phyloP scores from a whole-genome alignment of 1,140 invertebrate genomes.

The Ylistrum balloti region DNA sequence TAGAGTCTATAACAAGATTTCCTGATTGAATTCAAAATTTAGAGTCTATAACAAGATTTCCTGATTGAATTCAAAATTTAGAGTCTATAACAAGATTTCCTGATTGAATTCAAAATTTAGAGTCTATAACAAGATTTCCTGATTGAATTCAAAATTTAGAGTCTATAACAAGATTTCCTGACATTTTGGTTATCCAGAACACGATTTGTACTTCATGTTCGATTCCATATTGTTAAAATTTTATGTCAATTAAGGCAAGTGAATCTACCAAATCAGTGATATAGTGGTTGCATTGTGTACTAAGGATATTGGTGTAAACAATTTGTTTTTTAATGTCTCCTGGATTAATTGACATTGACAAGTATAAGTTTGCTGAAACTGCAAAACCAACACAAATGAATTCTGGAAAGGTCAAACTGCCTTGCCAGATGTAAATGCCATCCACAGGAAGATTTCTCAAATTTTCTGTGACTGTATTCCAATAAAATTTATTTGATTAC shows the following conservation, averaged over 20 bases:
- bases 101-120: not conserved
- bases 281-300: not conserved
- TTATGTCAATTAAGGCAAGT: not conserved
- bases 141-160: not conserved
- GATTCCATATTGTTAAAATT: not conserved
- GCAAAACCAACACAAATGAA: not conserved
- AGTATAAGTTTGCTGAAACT: not conserved
- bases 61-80: not conserved
- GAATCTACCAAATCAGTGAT: not conserved
- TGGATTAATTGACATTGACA: not conserved
- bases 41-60: no score
- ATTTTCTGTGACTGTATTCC: conserved; percentile 9
- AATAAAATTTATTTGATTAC: no score
- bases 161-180: not conserved
- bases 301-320: not conserved
- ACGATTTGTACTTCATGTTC: not conserved
- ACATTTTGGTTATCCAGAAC: not conserved
- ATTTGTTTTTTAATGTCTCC: no score
- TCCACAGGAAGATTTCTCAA: not conserved
- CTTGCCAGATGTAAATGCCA: not conserved
- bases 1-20: no score
- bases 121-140: not conserved
- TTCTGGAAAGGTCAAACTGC: conserved; percentile 25
- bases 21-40: no score
- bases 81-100: not conserved